Evolutionary conservation across 2,888 invertebrate species (phyloP).

Genomic region (Frankliniella intonsa): DNA sequence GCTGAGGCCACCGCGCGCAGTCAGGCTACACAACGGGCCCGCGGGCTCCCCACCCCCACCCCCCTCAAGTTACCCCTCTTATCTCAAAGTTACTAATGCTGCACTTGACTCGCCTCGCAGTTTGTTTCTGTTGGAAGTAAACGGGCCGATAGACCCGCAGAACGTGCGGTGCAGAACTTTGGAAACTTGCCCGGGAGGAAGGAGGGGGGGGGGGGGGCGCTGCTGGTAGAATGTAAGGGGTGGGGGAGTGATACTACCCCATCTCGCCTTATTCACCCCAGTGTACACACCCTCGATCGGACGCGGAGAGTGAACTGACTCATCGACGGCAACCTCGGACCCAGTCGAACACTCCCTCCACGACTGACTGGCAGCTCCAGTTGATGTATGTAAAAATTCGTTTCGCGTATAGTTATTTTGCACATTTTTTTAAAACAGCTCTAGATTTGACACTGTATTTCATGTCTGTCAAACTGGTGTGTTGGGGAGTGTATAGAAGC

Average conservation of each 20-base stretch:
- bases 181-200: not conserved
- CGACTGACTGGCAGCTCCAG: too few species aligned
- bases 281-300: not conserved
- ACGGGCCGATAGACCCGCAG: slow-evolving; percentile 20
- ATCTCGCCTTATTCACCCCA: not conserved
- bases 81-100: slow-evolving; percentile 17
- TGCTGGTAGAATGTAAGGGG: not conserved
- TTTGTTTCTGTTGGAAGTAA: slow-evolving; percentile 27
- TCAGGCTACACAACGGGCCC: not conserved
- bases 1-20: not conserved
- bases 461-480: too few species aligned
- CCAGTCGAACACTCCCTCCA: too few species aligned
- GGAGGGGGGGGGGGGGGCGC: not conserved
- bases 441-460: too few species aligned
- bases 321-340: too few species aligned
- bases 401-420: too few species aligned
- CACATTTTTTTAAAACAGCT: too few species aligned
- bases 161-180: slow-evolving; percentile 22
- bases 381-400: too few species aligned
- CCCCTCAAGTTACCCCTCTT: not conserved
- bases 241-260: not conserved
- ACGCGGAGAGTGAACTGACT: too few species aligned
- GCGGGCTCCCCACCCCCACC: not conserved
- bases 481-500: not conserved
- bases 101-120: slow-evolving; percentile 3